Conservation (phyloP, 2,797 vertebrate genomes). For the Neostethus bicornis region DNA sequence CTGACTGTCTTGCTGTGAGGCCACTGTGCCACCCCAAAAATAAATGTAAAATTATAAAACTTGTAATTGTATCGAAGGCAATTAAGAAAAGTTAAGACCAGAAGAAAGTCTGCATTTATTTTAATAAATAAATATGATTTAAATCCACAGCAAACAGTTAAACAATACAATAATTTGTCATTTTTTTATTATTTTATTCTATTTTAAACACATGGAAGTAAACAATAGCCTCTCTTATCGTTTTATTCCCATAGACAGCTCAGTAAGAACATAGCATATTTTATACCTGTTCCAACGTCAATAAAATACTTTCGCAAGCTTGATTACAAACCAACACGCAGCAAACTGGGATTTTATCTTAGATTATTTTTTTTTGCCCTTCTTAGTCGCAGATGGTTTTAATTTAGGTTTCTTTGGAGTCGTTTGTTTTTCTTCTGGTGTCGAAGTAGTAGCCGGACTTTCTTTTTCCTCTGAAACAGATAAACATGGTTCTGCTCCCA, state of each 20-base stretch:
- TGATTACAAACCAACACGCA: neutral
- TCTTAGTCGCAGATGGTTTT: conserved; percentile 62
- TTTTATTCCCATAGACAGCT: no score
- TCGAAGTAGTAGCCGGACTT: conserved; percentile 6
- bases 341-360: neutral
- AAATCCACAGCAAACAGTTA: neutral
- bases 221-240: no score
- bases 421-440: neutral
- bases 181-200: no score
- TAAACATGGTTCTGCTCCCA: neutral
- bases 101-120: neutral
- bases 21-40: no score
- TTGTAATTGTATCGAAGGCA: neutral
- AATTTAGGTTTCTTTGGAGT: conserved; percentile 48
- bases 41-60: no score
- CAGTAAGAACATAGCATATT: no score
- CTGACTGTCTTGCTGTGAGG: no score
- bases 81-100: neutral
- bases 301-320: no score
- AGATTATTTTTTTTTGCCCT: conserved; percentile 64
- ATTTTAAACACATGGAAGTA: no score
- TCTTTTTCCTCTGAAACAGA: conserved; percentile 53
- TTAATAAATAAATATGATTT: conserved; percentile 4
- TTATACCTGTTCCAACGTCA: no score
- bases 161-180: conserved; percentile 24